These are phyloP conservation scores for Stenurella melanura DNA, from an alignment of 2,888 invertebrate species.

Conservation along the genomic window DNA sequence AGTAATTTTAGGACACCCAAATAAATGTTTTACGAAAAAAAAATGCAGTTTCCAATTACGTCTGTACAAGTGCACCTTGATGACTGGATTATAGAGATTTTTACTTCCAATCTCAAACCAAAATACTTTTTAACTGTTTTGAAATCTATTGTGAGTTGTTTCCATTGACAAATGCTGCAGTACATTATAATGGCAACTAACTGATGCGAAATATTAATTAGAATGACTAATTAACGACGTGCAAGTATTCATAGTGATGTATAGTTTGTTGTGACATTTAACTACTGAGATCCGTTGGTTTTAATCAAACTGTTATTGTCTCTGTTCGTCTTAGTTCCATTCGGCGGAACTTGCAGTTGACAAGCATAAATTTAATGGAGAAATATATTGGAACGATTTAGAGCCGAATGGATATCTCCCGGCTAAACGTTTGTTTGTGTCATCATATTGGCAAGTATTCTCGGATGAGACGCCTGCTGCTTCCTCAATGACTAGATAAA, in stretches of 20 bases:
- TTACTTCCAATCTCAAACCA: too few relatives aligned
- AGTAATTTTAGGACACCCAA: too few relatives aligned
- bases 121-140: too few relatives aligned
- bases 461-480: slow-evolving; percentile 39
- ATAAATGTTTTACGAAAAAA: too few relatives aligned
- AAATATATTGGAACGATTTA: slow-evolving; percentile 61
- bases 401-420: slow-evolving; percentile 62
- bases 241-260: slow-evolving; percentile 44
- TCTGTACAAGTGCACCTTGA: too few relatives aligned
- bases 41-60: too few relatives aligned
- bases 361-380: slow-evolving; percentile 62
- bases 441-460: slow-evolving; percentile 58
- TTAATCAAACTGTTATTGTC: slow-evolving; percentile 62
- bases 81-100: too few relatives aligned
- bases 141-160: not conserved
- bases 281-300: slow-evolving; percentile 58
- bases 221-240: slow-evolving; percentile 37
- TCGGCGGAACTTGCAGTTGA: slow-evolving; percentile 64
- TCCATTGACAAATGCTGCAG: slow-evolving; percentile 3
- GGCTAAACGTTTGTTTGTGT: slow-evolving; percentile 66
- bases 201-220: slow-evolving; percentile 41
- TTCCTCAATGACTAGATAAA: slow-evolving; percentile 40
- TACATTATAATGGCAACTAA: slow-evolving; percentile 20
- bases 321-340: slow-evolving; percentile 55
- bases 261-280: slow-evolving; percentile 56